A percentile compares a stretch with the other conserved stretches of the same genome.
Evolutionary conservation across 1,140 invertebrate genomes (phyloP).

Genomic region (Stegodyphus mimosarum): DNA sequence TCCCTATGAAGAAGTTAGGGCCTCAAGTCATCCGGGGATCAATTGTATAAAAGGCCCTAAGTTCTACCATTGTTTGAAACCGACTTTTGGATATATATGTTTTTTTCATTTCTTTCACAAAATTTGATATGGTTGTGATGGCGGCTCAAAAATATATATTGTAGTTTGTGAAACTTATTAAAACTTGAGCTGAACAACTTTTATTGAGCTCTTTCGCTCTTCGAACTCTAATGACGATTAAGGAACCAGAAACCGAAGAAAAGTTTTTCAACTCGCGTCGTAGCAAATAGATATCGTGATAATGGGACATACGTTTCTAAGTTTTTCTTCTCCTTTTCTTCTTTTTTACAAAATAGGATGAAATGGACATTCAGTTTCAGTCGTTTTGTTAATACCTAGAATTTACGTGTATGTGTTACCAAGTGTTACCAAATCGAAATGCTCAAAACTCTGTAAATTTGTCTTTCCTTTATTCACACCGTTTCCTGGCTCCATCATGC

Average conservation of each 20-base stretch:
- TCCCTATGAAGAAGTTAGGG: conserved; percentile 55
- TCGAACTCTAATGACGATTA: not conserved
- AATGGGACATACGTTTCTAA: not conserved
- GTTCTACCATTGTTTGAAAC: conserved; percentile 51
- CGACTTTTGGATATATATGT: conserved; percentile 2
- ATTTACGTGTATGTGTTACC: too few relatives aligned
- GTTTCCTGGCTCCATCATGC: too few relatives aligned
- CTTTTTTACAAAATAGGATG: too few relatives aligned
- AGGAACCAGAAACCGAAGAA: too few relatives aligned
- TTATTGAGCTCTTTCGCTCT: not conserved
- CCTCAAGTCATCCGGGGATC: conserved; percentile 49
- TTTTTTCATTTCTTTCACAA: not conserved
- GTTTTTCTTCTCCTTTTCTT: not conserved
- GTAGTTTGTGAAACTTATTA: conserved; percentile 55
- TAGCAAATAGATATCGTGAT: not conserved
- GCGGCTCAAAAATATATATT: conserved; percentile 52
- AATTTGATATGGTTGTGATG: conserved; percentile 51
- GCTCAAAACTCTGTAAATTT: too few relatives aligned
- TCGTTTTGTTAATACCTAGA: too few relatives aligned
- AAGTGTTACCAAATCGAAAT: too few relatives aligned
- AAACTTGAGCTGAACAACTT: conserved; percentile 28
- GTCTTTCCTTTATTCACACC: too few relatives aligned
- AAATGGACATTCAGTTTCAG: too few relatives aligned
- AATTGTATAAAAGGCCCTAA: conserved; percentile 55
- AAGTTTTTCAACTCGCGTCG: too few relatives aligned